phyloP scores from a whole-genome alignment of 2,113 vertebrate species.

The Menura novaehollandiae region DNA sequence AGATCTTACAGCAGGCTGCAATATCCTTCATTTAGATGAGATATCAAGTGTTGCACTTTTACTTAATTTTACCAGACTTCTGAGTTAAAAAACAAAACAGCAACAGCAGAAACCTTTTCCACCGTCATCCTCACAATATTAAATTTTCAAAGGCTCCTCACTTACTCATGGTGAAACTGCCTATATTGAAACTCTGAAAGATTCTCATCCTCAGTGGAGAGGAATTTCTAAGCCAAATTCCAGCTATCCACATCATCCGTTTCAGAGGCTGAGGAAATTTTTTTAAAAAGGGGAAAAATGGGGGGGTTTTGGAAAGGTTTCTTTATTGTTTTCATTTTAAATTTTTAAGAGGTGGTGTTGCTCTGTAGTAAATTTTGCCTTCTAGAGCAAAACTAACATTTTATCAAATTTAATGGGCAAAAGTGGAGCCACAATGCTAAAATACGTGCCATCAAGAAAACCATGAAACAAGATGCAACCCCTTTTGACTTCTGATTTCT shows the following conservation, averaged over 20 bases:
- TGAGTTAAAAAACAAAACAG: background rate
- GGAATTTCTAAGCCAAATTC: background rate
- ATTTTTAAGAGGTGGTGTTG: background rate
- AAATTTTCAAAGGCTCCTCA: background rate
- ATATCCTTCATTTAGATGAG: background rate
- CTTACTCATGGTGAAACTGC: background rate
- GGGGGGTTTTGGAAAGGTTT: background rate
- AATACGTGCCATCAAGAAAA: background rate
- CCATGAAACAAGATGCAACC: background rate
- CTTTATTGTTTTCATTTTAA: background rate
- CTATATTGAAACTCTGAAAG: background rate
- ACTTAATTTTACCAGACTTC: background rate
- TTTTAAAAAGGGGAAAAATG: accelerated
- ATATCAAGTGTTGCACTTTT: background rate
- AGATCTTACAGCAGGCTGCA: background rate
- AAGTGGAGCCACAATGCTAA: background rate
- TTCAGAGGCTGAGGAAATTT: background rate
- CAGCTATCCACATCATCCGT: background rate
- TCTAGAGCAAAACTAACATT: background rate
- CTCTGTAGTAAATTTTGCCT: background rate
- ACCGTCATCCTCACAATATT: background rate
- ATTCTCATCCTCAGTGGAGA: background rate
- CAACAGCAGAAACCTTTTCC: background rate
- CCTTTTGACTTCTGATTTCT: background rate
- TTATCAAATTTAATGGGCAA: background rate